Evolutionary conservation across 2,888 invertebrate species (phyloP).

Genomic region (Byasa hedistus): DNA sequence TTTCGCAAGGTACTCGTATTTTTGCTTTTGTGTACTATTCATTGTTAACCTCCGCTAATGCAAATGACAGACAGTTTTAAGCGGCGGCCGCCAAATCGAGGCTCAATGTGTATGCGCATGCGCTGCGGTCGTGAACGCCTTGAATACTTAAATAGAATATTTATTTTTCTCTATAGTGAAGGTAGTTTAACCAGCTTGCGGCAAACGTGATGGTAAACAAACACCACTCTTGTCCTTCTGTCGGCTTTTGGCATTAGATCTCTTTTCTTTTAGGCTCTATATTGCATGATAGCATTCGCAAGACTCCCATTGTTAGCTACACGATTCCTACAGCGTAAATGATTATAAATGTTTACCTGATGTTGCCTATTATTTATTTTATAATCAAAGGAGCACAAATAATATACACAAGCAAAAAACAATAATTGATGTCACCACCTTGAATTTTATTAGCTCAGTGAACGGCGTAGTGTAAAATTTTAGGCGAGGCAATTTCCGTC

Average conservation of each 20-base stretch:
- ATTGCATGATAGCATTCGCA: no score
- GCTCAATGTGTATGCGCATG: slow-evolving; percentile 4
- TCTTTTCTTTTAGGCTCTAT: no score
- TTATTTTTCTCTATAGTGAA: not conserved
- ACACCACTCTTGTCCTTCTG: no score
- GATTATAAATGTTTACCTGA: no score
- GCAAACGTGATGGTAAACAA: not conserved
- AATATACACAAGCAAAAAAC: not conserved
- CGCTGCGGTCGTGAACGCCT: not conserved
- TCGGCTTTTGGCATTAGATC: no score
- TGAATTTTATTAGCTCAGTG: not conserved
- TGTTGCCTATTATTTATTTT: not conserved
- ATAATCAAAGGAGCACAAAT: not conserved
- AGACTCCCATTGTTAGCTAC: no score
- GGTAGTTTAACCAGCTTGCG: not conserved
- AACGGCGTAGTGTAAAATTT: not conserved
- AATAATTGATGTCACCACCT: not conserved
- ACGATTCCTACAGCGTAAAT: no score
- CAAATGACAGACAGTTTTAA: slow-evolving; percentile 11
- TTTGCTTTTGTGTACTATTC: not conserved
- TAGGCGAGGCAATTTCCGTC: not conserved
- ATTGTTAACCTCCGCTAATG: slow-evolving; percentile 1
- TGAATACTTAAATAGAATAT: not conserved
- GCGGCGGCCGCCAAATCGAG: slow-evolving; percentile 6
- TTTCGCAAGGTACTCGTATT: not conserved